Percentiles rank a stretch among this genome's conserved stretches.
phyloP scores from a whole-genome alignment of 2,797 vertebrate species.

The Nothura maculosa region DNA sequence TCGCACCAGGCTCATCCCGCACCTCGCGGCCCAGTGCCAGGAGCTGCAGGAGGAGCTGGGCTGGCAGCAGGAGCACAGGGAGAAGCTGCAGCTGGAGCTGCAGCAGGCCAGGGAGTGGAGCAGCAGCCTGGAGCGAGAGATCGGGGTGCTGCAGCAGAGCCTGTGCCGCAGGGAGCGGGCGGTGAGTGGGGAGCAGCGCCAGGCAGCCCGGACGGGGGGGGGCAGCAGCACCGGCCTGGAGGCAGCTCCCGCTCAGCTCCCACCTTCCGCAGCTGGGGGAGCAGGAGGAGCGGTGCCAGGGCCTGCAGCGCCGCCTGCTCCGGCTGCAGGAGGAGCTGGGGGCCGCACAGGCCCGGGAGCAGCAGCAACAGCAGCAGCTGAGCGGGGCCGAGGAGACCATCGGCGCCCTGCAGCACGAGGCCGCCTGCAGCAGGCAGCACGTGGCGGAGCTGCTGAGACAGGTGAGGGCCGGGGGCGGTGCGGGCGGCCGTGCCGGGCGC shows the following conservation, averaged over 20 bases:
- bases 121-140: constrained; percentile 32
- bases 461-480: constrained; percentile 30
- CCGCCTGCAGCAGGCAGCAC: constrained; percentile 50
- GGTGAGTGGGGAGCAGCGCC: constrained; percentile 21
- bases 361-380: constrained; percentile 30
- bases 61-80: constrained; percentile 40
- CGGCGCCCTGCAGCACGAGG: constrained; percentile 66
- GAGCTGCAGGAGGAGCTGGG: constrained; percentile 65
- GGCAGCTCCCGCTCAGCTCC: rapidly evolving
- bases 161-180: constrained; percentile 44
- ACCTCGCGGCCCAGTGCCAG: constrained; percentile 48
- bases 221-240: not conserved
- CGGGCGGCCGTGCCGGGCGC: no score
- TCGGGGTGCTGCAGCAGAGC: constrained; percentile 44
- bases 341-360: constrained; percentile 30
- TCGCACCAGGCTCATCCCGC: no score
- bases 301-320: not conserved
- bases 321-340: constrained; percentile 64
- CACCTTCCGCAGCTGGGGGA: not conserved
- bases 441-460: constrained; percentile 66
- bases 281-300: not conserved
- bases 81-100: constrained; percentile 63
- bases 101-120: constrained; percentile 47
- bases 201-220: not conserved
- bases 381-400: constrained; percentile 38